Evolutionary conservation across 2,888 invertebrate genomes (phyloP).

Genomic region (Sepioteuthis lessoniana): DNA sequence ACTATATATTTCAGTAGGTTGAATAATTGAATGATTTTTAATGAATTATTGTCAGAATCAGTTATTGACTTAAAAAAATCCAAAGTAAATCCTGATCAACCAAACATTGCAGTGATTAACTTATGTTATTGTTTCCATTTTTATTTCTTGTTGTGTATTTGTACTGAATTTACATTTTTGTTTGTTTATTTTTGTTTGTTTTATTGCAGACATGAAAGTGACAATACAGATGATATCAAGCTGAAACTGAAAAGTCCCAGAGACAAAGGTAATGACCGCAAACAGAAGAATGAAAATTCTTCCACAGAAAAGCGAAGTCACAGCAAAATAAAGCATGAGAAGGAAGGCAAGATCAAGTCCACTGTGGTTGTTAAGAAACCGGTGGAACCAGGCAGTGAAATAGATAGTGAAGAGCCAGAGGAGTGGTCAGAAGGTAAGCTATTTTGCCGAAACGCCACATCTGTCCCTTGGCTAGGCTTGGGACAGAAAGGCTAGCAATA

Average conservation of each 20-base stretch:
- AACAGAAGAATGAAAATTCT: slow-evolving; percentile 54
- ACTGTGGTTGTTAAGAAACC: slow-evolving; percentile 60
- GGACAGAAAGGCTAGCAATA: slow-evolving; percentile 23
- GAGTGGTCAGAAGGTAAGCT: slow-evolving; percentile 48
- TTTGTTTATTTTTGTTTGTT: not conserved
- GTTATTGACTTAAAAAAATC: too few species aligned
- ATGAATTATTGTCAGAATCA: too few species aligned
- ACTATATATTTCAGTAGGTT: too few species aligned
- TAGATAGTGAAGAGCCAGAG: slow-evolving; percentile 55
- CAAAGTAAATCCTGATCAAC: too few species aligned
- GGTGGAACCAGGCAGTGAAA: slow-evolving; percentile 55
- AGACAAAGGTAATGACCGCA: slow-evolving; percentile 52
- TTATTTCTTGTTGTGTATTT: not conserved
- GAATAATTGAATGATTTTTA: too few species aligned
- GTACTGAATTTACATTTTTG: not conserved
- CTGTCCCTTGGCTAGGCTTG: slow-evolving; percentile 41
- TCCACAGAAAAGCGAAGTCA: slow-evolving; percentile 52
- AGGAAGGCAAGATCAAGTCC: slow-evolving; percentile 59
- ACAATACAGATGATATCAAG: slow-evolving; percentile 63
- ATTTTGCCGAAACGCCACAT: slow-evolving; percentile 43
- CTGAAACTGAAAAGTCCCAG: slow-evolving; percentile 60
- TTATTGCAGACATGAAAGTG: slow-evolving; percentile 57
- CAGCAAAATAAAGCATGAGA: slow-evolving; percentile 54
- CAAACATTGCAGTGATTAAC: too few species aligned
- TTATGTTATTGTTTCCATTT: too few species aligned